Conservation (phyloP, 2,888 invertebrate genomes). For the Galerucella nymphaeae region DNA sequence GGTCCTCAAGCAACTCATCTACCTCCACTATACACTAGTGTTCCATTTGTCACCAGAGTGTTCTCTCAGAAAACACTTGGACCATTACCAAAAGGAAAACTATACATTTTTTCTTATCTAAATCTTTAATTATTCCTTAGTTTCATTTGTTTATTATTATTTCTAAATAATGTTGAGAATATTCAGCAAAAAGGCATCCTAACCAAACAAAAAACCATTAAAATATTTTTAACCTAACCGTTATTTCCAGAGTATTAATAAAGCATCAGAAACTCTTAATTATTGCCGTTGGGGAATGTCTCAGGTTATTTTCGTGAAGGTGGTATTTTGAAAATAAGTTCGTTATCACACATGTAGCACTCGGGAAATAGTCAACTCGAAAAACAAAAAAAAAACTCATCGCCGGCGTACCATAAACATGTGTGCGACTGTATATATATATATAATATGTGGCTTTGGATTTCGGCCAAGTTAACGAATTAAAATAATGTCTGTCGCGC, state of each 20-base stretch:
- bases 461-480: slow-evolving; percentile 62
- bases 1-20: too few relatives aligned
- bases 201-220: slow-evolving; percentile 6
- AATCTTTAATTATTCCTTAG: not conserved
- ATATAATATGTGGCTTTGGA: slow-evolving; percentile 51
- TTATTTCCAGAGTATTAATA: slow-evolving; percentile 29
- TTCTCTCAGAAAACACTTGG: too few relatives aligned
- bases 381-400: slow-evolving; percentile 47
- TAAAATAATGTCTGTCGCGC: slow-evolving; percentile 66
- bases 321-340: slow-evolving; percentile 57
- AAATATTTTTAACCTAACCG: slow-evolving; percentile 12
- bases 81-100: too few relatives aligned
- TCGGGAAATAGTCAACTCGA: slow-evolving; percentile 40
- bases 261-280: slow-evolving; percentile 43
- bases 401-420: slow-evolving; percentile 55
- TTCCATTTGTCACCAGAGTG: too few relatives aligned
- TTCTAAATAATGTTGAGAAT: not conserved
- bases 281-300: slow-evolving; percentile 46
- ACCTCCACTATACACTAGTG: too few relatives aligned
- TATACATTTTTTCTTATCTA: not conserved
- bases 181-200: slow-evolving; percentile 3
- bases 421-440: slow-evolving; percentile 53
- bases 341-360: slow-evolving; percentile 56
- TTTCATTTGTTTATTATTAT: not conserved
- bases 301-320: slow-evolving; percentile 49